phyloP scores from a whole-genome alignment of 2,113 vertebrate genomes.

The Macquaria ambigua region DNA sequence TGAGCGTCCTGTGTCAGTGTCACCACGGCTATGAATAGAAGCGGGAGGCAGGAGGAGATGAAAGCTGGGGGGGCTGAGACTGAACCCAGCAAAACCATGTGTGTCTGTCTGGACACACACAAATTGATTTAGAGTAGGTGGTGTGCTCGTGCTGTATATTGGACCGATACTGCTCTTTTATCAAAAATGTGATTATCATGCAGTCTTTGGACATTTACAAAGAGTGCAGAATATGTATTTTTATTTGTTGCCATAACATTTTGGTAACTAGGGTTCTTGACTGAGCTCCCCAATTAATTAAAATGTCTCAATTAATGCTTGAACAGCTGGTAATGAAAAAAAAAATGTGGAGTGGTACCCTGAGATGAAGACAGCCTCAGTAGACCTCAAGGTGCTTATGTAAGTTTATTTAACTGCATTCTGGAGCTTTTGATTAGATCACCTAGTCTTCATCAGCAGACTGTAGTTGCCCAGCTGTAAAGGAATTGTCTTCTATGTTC shows the following conservation, averaged over 20 bases:
- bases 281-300: neutral
- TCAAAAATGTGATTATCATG: neutral
- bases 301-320: neutral
- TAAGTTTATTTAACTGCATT: neutral
- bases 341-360: neutral
- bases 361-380: neutral
- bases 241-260: neutral
- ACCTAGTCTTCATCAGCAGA: neutral
- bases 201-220: neutral
- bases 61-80: slow-evolving; percentile 21
- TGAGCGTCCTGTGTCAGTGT: slow-evolving; percentile 60
- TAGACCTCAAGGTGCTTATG: neutral
- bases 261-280: neutral
- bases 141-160: neutral
- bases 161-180: neutral
- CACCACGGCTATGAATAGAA: slow-evolving; percentile 69
- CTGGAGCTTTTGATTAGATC: neutral
- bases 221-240: neutral
- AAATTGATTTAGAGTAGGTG: neutral
- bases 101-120: slow-evolving; percentile 6
- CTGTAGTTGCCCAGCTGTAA: neutral
- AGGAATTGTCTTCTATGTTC: too few species aligned
- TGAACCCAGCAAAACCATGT: neutral
- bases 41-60: slow-evolving; percentile 37
- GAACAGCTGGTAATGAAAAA: neutral